Evolutionary conservation across 2,888 invertebrate genomes (phyloP), one percentile per base, ranked within the genome.

Genomic region (Lottia scabra): DNA sequence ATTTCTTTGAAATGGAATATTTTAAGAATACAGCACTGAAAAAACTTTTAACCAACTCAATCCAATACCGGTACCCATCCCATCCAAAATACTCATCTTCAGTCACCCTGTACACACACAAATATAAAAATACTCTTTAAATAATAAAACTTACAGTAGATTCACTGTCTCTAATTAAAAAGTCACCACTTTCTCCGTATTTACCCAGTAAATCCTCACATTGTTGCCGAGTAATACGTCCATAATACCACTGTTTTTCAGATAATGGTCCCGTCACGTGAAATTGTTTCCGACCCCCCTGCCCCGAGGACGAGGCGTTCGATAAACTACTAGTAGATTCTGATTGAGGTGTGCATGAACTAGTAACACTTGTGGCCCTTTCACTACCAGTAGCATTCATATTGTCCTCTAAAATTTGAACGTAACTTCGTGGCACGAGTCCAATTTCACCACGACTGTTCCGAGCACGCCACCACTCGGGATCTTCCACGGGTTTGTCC

Each of bases 81-180:
- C n/a, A n/a, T n/a, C n/a, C n/a, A n/a, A n/a, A n/a, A n/a, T n/a
- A n/a, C n/a, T n/a, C n/a, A n/a, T n/a, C n/a, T n/a, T n/a, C 30
- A 30, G 5, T 30, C 30, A 30, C 2, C 30, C 2, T 5, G 2
- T 4, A 30, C 30, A 30, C 30, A 30, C 30, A 30, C 2, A 30
- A 30, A 5, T 4, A 30, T 30, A 30, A 30, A 30, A n/a, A n/a
- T n/a, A n/a, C n/a, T 38, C 10, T 6, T 38, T 38, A 10, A 38
- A 38, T 10, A 16, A 6, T 23, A n/a, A 30, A 43, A 92, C 95
- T 94, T 90, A 98, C 99, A 91, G 98, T 99, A 85, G 99, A 98
- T 93, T 99, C 99, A 89, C 97, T 98, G 91, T 99, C 99, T 84
- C 99, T 92, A 87, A 99, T 97, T 88, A 99, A 94, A 92, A 97